Conservation (phyloP, 2,888 invertebrate species). For the Amphimallon solstitiale region DNA sequence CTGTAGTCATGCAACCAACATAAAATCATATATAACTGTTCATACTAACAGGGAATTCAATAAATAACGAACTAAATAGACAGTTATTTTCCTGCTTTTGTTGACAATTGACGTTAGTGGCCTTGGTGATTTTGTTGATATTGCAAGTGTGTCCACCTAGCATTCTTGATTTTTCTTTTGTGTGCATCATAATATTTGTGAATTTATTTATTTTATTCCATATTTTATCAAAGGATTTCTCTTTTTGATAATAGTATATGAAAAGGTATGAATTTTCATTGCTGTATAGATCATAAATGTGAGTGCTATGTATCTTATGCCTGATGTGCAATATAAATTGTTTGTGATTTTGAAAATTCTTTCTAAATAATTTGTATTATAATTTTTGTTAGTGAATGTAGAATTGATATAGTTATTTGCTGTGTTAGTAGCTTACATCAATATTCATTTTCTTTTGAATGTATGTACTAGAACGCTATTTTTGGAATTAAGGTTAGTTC, state of each 20-base stretch:
- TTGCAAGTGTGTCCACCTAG: constrained; percentile 36
- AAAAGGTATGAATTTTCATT: constrained; percentile 14
- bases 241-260: neutral
- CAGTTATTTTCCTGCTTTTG: neutral
- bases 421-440: constrained; percentile 1
- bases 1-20: too few relatives aligned
- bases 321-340: constrained; percentile 18
- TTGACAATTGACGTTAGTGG: constrained; percentile 42
- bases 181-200: constrained; percentile 32
- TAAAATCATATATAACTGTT: too few relatives aligned
- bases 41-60: too few relatives aligned
- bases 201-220: constrained; percentile 26
- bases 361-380: constrained; percentile 9
- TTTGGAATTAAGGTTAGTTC: constrained; percentile 38
- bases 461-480: constrained; percentile 35
- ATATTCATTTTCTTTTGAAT: constrained; percentile 35
- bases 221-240: neutral
- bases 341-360: constrained; percentile 5
- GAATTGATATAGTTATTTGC: constrained; percentile 13
- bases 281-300: constrained; percentile 4
- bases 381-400: constrained; percentile 10
- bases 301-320: constrained; percentile 1
- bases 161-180: constrained; percentile 37
- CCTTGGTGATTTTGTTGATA: constrained; percentile 43
- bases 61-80: neutral